phyloP scores from a whole-genome alignment of 1,140 invertebrate species.

The Tetragonula clypearis region DNA sequence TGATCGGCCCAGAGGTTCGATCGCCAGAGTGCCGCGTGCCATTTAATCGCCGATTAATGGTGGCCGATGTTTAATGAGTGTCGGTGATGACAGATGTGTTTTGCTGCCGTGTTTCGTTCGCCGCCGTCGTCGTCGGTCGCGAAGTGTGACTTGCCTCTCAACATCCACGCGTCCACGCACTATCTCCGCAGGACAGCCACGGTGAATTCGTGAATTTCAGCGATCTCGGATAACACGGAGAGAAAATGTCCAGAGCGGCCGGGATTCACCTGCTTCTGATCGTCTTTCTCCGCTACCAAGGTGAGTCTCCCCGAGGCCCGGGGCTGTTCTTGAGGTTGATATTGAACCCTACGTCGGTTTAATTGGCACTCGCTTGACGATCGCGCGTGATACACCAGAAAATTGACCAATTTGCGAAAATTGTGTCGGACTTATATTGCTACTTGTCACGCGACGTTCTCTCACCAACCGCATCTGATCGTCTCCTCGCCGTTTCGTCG shows the following conservation, averaged over 20 bases:
- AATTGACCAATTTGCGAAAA: constrained; percentile 62
- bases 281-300: constrained; percentile 57
- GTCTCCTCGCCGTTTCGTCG: not conserved
- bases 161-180: not conserved
- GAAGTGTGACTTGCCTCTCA: constrained; percentile 27
- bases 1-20: not conserved
- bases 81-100: constrained; percentile 75
- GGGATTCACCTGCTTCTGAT: constrained; percentile 36
- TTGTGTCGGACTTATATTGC: constrained; percentile 40
- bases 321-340: not conserved
- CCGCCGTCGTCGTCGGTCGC: constrained; percentile 35
- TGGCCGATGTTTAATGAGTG: constrained; percentile 70
- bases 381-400: constrained; percentile 38
- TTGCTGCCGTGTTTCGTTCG: constrained; percentile 52
- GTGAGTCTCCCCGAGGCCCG: constrained; percentile 18
- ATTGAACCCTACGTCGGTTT: constrained; percentile 25
- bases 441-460: constrained; percentile 54
- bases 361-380: constrained; percentile 38
- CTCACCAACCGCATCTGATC: not conserved
- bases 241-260: constrained; percentile 35
- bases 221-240: constrained; percentile 1
- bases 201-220: not conserved
- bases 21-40: constrained; percentile 45
- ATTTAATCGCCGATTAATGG: constrained; percentile 42
- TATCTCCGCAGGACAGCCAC: not conserved